Base-by-base conservation (phyloP, 2,888 invertebrate genomes). In the Halictus ligatus region DNA sequence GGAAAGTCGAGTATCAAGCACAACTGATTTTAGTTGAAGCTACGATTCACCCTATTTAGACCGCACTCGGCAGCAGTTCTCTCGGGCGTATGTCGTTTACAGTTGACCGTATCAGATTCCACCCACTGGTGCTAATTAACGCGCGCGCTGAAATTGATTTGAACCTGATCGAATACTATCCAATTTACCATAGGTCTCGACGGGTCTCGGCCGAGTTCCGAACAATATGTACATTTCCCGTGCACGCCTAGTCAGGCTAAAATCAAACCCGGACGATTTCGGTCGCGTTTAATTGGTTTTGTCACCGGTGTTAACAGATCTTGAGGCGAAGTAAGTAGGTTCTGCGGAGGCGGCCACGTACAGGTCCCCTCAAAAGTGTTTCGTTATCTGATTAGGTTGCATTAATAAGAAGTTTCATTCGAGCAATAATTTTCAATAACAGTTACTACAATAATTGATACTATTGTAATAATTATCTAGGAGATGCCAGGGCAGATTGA, bases 141-240 rank as follows among this genome's bases (percentile, higher is more conserved):
- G 54, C 40, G 75, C n/a, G 8, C n/a, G 25, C 15, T 58, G 75
- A 75, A 75, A 75, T 58, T 75, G 75, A 75, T 75, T 75, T 40
- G 40, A 4, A 58, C 43, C 54, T 75, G 58, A 40, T 58, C 60
- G 71, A 25, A 35, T 78, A 69, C n/a, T 75, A 46, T 80, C 64
- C 15, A 35, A 67, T 74, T 75, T 58, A 58, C 54, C 43, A 60
- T 43, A 54, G 58, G 40, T 40, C 58, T 40, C 58, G 35, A 48
- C 40, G 15, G 64, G n/a, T 60, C 35, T 60, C n/a, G 46, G 29
- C 18, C 2, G 18, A 40, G 64, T 74, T 64, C 48, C 2, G 69
- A 35, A 40, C 69, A 69, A 40, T 69, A 69, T 69, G 69, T 40
- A 35, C 40, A 40, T 6, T 60, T 60, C 25, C 40, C 35, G 69